Evolutionary conservation across 2,888 invertebrate genomes (phyloP), one percentile per base, ranked within the genome.

Genomic region (Phaonia tiefii): DNA sequence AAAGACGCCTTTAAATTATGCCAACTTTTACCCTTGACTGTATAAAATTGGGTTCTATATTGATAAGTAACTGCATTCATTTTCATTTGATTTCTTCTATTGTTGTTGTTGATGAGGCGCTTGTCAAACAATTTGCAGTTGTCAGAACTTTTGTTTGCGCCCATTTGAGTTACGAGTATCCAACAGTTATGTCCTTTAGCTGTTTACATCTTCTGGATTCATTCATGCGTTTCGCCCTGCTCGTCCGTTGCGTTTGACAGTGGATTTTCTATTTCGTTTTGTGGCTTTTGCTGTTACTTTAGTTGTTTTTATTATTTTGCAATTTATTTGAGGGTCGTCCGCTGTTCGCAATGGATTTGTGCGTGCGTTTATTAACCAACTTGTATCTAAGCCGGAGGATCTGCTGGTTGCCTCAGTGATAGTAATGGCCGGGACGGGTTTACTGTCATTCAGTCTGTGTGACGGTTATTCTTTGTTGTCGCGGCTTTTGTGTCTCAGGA

Each of bases 111-210:
- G 51, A 7, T 20, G 15, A 4, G n/a, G 15, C n/a, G 22, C 7
- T 22, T 63, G 63, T 17, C 42, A 63, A n/a, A 63, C 63, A 39
- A 42, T 63, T 63, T 63, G 42, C 63, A 63, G 42, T 42, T 63
- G 63, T 63, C 63, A 63, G 42, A 63, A 63, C 20, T 39, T 63
- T 63, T 39, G 63, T 63, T 20, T 42, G 63, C n/a, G 4, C 22
- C 63, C 39, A 39, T 63, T n/a, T 42, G n/a, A 63, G 63, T 42
- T 63, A 42, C 39, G 63, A 42, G 20, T 22, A 22, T 63, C 42
- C 63, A 63, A 20, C 37, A 17, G 37, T 63, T 63, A 20, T 37
- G 13, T n/a, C 42, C 37, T 60, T 60, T 17, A 37, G 4, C 25
- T 17, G 20, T 17, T 1, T 4, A 20, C 60, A 10, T 15, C 15